These are phyloP conservation scores for Austrofundulus limnaeus DNA, from an alignment of 2,113 vertebrate genomes.

Conservation along the genomic window DNA sequence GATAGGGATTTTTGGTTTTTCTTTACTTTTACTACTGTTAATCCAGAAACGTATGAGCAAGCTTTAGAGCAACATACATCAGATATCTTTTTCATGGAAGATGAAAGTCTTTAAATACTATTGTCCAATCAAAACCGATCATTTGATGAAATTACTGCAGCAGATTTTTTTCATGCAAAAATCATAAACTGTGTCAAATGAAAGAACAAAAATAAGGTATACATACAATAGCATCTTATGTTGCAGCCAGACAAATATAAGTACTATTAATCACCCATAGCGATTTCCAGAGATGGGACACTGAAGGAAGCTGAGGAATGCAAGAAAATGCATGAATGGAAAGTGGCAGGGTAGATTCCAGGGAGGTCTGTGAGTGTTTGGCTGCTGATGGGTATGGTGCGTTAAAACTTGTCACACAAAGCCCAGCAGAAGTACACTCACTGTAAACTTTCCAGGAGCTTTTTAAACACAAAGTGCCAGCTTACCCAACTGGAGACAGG, in stretches of 20 bases:
- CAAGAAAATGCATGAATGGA: slow-evolving; percentile 80
- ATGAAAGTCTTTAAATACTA: no score
- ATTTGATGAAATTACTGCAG: background rate
- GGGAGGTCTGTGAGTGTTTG: slow-evolving; percentile 82
- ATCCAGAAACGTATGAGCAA: no score
- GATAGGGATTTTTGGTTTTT: no score
- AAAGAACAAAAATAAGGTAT: slow-evolving; percentile 47
- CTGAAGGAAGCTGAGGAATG: slow-evolving; percentile 52
- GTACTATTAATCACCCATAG: slow-evolving; percentile 60
- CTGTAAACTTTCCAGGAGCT: slow-evolving; percentile 84
- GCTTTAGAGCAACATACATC: no score
- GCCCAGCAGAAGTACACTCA: slow-evolving; percentile 80
- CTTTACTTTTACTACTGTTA: no score
- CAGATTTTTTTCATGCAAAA: slow-evolving; percentile 6
- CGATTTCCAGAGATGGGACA: slow-evolving; percentile 25
- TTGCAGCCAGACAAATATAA: slow-evolving; percentile 59
- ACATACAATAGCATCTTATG: slow-evolving; percentile 52
- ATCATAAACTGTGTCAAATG: slow-evolving; percentile 17
- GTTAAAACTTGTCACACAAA: slow-evolving; percentile 85
- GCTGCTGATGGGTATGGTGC: slow-evolving; percentile 78
- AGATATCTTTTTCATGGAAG: no score
- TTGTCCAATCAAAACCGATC: no score
- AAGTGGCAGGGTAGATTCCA: slow-evolving; percentile 77
- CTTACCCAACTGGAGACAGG: slow-evolving; percentile 70
- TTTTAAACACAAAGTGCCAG: slow-evolving; percentile 84